Percentiles rank a stretch among this genome's conserved stretches.
phyloP scores from a whole-genome alignment of 2,888 invertebrate genomes.

The Dryobota labecula region DNA sequence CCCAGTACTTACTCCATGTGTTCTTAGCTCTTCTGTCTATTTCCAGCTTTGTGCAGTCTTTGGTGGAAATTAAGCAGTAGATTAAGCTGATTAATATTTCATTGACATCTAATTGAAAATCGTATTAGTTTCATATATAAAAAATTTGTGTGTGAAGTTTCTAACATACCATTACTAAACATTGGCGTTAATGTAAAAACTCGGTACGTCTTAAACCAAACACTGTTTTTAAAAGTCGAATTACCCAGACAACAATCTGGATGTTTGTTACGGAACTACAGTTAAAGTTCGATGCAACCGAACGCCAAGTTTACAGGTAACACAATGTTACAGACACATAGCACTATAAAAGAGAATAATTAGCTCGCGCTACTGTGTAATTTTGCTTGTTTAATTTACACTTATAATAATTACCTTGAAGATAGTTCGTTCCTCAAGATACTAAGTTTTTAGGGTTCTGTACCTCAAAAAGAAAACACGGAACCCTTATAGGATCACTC shows the following conservation, averaged over 20 bases:
- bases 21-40: too few species aligned
- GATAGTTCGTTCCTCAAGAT: slow-evolving; percentile 17
- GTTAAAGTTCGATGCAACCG: slow-evolving; percentile 49
- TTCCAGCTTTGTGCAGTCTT: too few species aligned
- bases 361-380: slow-evolving; percentile 68
- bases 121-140: neutral
- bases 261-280: slow-evolving; percentile 42
- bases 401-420: slow-evolving; percentile 47
- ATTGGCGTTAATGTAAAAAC: neutral
- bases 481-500: too few species aligned
- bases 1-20: too few species aligned
- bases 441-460: too few species aligned
- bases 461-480: too few species aligned
- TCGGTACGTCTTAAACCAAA: neutral
- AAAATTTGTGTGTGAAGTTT: neutral
- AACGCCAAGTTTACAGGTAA: slow-evolving; percentile 57
- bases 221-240: slow-evolving; percentile 22
- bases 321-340: slow-evolving; percentile 79
- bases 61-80: too few species aligned
- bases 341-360: slow-evolving; percentile 84
- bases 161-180: neutral
- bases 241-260: neutral
- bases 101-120: neutral
- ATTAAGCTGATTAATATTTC: neutral
- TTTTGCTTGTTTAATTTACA: slow-evolving; percentile 75